A percentile compares a stretch with the other conserved stretches of the same genome.
These are phyloP conservation scores for Zonotrichia leucophrys DNA, from an alignment of 2,113 vertebrate genomes.

Conservation along the genomic window DNA sequence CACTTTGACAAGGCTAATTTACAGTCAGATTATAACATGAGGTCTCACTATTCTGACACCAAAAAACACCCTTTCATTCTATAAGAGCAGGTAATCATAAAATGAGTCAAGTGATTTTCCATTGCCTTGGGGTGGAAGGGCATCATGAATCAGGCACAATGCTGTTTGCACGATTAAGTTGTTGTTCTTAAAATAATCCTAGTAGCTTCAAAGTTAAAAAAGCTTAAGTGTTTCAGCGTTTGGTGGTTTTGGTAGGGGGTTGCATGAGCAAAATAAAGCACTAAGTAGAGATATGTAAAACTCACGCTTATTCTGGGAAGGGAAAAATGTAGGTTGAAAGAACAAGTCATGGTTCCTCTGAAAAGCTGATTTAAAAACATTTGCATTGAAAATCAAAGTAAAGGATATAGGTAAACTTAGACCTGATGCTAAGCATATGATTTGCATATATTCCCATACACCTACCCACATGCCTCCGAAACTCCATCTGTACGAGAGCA, in stretches of 20 bases:
- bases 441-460: background rate
- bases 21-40: background rate
- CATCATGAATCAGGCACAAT: background rate
- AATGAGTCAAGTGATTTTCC: background rate
- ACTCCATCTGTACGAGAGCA: fast-evolving
- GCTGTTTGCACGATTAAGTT: background rate
- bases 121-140: background rate
- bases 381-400: background rate
- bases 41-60: background rate
- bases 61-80: background rate
- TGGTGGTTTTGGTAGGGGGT: background rate
- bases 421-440: background rate
- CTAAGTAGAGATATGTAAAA: background rate
- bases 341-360: background rate
- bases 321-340: background rate
- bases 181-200: background rate
- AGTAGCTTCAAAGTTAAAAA: background rate
- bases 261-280: background rate
- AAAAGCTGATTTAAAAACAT: background rate
- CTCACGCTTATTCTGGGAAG: background rate
- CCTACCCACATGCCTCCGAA: background rate
- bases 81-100: background rate
- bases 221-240: background rate
- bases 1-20: background rate
- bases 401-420: background rate